phyloP scores from a whole-genome alignment of 2,888 invertebrate species.

The Mechanitis messenoides region DNA sequence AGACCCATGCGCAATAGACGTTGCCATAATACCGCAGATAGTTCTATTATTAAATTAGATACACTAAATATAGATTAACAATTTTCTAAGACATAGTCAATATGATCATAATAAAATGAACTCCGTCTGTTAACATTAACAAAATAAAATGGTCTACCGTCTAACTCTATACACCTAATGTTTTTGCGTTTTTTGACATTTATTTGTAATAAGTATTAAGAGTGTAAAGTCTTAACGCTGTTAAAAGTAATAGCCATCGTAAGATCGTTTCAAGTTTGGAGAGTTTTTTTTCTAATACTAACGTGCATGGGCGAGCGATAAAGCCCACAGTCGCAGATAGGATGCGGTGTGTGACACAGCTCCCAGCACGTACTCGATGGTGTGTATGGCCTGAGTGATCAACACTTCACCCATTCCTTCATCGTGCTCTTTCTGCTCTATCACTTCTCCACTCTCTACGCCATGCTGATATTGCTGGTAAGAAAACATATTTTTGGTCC shows the following conservation, averaged over 20 bases:
- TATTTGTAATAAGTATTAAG: too few relatives aligned
- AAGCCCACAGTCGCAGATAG: conserved; percentile 92
- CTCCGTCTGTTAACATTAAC: too few relatives aligned
- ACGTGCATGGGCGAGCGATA: conserved; percentile 93
- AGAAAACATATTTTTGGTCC: neutral
- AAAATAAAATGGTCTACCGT: too few relatives aligned
- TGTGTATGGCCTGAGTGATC: conserved; percentile 91
- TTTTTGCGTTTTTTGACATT: too few relatives aligned
- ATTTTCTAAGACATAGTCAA: too few relatives aligned
- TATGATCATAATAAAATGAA: too few relatives aligned
- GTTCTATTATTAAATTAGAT: conserved; percentile 66
- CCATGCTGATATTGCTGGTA: conserved; percentile 53
- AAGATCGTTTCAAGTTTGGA: too few relatives aligned
- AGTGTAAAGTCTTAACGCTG: too few relatives aligned
- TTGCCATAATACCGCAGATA: conserved; percentile 88
- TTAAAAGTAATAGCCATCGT: too few relatives aligned
- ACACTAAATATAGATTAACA: neutral
- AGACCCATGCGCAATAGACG: conserved; percentile 80
- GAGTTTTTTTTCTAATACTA: conserved; percentile 44
- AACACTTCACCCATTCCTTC: conserved; percentile 83
- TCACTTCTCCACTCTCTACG: conserved; percentile 53
- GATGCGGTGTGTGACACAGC: conserved; percentile 95
- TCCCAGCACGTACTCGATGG: conserved; percentile 92
- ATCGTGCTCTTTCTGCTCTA: conserved; percentile 47
- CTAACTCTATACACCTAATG: too few relatives aligned